These are phyloP conservation scores for Oasisia sp. DNA, from an alignment of 2,888 invertebrate genomes.

Conservation along the genomic window DNA sequence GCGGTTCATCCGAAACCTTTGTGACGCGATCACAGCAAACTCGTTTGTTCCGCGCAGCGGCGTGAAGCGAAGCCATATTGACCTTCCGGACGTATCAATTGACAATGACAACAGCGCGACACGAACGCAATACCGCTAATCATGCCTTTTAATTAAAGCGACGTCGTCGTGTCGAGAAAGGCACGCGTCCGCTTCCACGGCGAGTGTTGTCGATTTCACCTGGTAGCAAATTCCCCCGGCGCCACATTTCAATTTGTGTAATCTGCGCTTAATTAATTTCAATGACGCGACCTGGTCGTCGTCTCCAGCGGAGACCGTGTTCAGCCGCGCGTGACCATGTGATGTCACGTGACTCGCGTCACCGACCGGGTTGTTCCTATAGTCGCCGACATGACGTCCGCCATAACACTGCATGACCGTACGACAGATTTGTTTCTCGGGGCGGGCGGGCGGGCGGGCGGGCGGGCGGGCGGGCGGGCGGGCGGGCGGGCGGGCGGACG, in stretches of 20 bases:
- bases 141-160: conserved; percentile 5
- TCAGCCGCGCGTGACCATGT: neutral
- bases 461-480: neutral
- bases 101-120: neutral
- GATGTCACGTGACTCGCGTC: neutral
- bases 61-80: neutral
- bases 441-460: no score
- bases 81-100: neutral
- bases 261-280: conserved; percentile 17
- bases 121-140: conserved; percentile 12
- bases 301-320: neutral
- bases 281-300: neutral
- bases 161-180: neutral
- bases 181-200: neutral
- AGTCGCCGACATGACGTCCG: neutral
- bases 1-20: neutral
- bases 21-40: neutral
- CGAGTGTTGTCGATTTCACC: neutral
- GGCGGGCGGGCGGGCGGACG: neutral
- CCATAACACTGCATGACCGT: neutral
- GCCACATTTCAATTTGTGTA: conserved; percentile 3
- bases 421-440: no score
- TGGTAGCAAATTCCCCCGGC: neutral
- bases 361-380: neutral
- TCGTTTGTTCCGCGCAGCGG: neutral